Conservation (phyloP, 2,888 invertebrate species). For the Cryptus armator region DNA sequence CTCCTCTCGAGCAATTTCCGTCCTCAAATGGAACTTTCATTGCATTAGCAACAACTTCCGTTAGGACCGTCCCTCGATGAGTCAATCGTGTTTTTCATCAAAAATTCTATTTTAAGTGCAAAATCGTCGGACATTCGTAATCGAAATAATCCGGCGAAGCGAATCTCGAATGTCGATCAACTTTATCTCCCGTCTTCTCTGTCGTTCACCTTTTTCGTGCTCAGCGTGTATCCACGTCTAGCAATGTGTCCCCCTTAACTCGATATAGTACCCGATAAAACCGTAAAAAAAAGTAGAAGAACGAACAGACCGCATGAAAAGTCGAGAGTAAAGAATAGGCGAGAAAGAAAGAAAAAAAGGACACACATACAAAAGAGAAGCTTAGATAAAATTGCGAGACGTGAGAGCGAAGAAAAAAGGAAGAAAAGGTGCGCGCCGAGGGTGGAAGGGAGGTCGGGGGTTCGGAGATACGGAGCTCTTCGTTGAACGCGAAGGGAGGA, state of each 20-base stretch:
- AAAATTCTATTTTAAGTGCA: constrained; percentile 20
- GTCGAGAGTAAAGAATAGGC: constrained; percentile 31
- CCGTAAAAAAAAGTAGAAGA: constrained; percentile 6
- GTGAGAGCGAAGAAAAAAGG: constrained; percentile 45
- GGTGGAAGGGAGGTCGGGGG: background rate
- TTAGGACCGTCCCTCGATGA: constrained; percentile 37
- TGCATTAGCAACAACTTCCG: constrained; percentile 82
- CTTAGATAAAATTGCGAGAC: constrained; percentile 35
- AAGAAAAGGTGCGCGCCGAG: constrained; percentile 7
- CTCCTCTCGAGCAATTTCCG: constrained; percentile 83
- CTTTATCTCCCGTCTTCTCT: constrained; percentile 52
- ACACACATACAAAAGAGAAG: background rate
- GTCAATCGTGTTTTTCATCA: constrained; percentile 42
- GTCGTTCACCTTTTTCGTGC: background rate
- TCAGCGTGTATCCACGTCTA: background rate
- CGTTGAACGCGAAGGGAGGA: constrained; percentile 47
- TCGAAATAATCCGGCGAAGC: constrained; percentile 53
- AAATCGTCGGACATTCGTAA: constrained; percentile 37
- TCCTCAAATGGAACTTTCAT: constrained; percentile 84
- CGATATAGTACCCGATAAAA: background rate
- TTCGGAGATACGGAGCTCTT: constrained; percentile 21
- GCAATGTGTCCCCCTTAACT: background rate
- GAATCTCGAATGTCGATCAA: constrained; percentile 50
- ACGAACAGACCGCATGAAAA: constrained; percentile 21
- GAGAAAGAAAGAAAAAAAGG: background rate